Conservation (phyloP, 2,797 vertebrate genomes). For the Brachyrhaphis roseni region DNA sequence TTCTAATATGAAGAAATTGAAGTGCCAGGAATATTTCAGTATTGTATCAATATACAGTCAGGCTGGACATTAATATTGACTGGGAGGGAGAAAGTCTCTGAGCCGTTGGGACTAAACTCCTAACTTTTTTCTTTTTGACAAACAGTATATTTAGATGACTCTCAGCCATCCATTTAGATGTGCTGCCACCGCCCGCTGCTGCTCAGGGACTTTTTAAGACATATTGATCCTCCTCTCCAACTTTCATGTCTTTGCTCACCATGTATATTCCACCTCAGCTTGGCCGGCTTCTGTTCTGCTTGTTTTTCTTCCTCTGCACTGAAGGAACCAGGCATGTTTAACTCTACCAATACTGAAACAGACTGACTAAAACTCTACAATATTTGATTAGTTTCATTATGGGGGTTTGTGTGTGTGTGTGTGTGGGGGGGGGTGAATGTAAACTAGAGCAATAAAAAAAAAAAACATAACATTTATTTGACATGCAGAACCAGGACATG, state of each 20-base stretch:
- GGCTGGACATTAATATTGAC: not conserved
- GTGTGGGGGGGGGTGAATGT: too few species aligned
- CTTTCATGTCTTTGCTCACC: not conserved
- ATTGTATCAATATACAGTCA: not conserved
- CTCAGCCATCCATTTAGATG: constrained; percentile 5
- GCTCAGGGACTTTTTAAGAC: not conserved
- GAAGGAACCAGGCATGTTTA: not conserved
- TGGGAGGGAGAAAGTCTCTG: not conserved
- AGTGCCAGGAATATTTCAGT: not conserved
- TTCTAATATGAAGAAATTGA: not conserved
- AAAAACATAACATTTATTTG: not conserved
- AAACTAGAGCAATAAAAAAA: not conserved
- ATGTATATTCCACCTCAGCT: not conserved
- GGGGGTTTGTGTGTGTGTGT: not conserved
- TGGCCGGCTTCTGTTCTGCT: not conserved
- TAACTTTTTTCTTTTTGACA: not conserved
- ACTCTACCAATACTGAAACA: not conserved
- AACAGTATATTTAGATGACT: constrained; percentile 7
- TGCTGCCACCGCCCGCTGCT: not conserved
- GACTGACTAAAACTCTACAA: not conserved
- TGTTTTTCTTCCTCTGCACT: not conserved
- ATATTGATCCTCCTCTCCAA: constrained; percentile 1
- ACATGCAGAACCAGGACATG: not conserved
- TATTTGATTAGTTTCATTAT: not conserved
- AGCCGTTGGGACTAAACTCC: not conserved